phyloP scores from a whole-genome alignment of 2,113 vertebrate species.

The Neomonachus schauinslandi region DNA sequence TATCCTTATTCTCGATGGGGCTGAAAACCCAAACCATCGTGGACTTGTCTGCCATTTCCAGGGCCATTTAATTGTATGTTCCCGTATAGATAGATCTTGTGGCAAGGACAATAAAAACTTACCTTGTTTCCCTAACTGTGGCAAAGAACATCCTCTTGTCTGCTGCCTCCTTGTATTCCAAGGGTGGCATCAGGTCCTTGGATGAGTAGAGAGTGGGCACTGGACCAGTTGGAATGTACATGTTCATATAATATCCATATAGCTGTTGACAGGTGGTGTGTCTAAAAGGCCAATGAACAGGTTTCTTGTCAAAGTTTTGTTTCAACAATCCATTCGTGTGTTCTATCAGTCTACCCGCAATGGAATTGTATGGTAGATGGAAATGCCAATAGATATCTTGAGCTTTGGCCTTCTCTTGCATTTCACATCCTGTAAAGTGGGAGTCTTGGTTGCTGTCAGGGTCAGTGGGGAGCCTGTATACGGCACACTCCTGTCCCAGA shows the following conservation, averaged over 20 bases:
- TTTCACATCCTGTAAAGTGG: background rate
- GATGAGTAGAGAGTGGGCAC: background rate
- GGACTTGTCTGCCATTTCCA: background rate
- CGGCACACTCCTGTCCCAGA: background rate
- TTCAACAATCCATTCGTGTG: background rate
- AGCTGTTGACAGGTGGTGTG: background rate
- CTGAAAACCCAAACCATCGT: background rate
- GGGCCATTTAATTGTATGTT: background rate
- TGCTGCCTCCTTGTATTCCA: background rate
- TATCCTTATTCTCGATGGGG: background rate
- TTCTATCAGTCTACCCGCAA: background rate
- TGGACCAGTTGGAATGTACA: background rate
- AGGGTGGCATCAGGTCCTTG: background rate
- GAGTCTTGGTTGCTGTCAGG: background rate
- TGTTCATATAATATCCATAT: background rate
- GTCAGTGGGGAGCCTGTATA: background rate
- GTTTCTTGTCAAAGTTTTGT: background rate
- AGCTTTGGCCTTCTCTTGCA: background rate
- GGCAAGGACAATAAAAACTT: background rate
- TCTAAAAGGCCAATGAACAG: background rate
- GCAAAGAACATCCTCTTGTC: background rate
- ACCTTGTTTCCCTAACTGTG: background rate
- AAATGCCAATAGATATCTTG: background rate
- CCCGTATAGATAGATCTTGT: background rate
- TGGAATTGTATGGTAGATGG: background rate